Percentiles rank a stretch among this genome's conserved stretches.
Conservation (phyloP, 2,888 invertebrate species). For the Cheilosia soror region DNA sequence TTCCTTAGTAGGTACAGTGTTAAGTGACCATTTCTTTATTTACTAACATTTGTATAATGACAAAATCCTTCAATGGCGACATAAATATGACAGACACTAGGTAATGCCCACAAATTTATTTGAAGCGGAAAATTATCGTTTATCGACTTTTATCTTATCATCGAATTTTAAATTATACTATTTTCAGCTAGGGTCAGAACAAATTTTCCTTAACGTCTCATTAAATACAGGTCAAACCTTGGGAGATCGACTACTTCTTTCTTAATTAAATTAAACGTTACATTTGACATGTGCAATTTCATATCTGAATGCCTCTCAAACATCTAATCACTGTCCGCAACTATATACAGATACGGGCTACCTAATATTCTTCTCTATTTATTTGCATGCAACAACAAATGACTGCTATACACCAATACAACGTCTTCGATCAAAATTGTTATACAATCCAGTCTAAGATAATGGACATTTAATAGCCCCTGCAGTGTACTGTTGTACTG, state of each 20-base stretch:
- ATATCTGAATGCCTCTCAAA: conserved; percentile 64
- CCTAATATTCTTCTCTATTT: conserved; percentile 44
- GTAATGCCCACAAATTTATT: conserved; percentile 11
- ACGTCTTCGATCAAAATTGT: conserved; percentile 18
- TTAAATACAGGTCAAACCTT: conserved; percentile 55
- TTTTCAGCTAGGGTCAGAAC: conserved; percentile 3
- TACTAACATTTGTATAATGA: background rate
- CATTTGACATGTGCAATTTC: conserved; percentile 62
- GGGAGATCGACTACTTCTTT: conserved; percentile 44
- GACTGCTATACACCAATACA: conserved; percentile 1
- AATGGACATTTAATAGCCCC: conserved; percentile 54
- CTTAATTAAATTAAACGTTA: conserved; percentile 52
- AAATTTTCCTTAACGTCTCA: conserved; percentile 37
- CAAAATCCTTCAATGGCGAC: background rate
- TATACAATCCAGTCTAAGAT: conserved; percentile 48
- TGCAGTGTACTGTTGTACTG: too few relatives aligned
- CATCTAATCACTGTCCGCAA: conserved; percentile 50
- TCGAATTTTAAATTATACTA: conserved; percentile 53
- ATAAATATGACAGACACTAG: background rate
- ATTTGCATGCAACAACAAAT: conserved; percentile 49
- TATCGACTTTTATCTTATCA: conserved; percentile 6
- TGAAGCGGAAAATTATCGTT: conserved; percentile 56
- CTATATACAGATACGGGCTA: conserved; percentile 14
- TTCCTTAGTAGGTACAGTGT: background rate
- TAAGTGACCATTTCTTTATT: background rate